A percentile compares a stretch with the other conserved stretches of the same genome.
Evolutionary conservation across 2,888 invertebrate species (phyloP).

Genomic region (Pediacus dermestoides): DNA sequence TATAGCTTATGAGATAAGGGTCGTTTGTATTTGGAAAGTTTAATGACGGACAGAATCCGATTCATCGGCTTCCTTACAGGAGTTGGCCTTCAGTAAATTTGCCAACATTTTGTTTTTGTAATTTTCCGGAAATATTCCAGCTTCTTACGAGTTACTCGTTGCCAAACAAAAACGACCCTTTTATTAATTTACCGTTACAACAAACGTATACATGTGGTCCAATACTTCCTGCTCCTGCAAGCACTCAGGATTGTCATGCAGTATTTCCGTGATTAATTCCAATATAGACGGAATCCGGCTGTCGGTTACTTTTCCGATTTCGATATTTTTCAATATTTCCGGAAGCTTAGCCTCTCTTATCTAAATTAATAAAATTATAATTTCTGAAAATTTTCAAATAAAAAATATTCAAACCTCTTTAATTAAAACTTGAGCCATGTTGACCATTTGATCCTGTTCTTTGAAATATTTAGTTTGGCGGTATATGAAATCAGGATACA

Average conservation of each 20-base stretch:
- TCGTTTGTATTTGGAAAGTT: no score
- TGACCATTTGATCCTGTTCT: conserved; percentile 22
- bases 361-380: conserved; percentile 13
- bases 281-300: conserved; percentile 21
- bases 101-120: no score
- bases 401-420: conserved; percentile 16
- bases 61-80: no score
- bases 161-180: no score
- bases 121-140: no score
- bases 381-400: conserved; percentile 2
- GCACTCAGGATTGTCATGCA: conserved; percentile 14
- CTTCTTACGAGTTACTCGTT: no score
- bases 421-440: conserved; percentile 15
- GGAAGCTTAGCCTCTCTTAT: conserved; percentile 16
- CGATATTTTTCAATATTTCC: conserved; percentile 16
- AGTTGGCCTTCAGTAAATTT: no score
- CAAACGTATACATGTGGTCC: conserved; percentile 25
- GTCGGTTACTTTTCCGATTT: conserved; percentile 5
- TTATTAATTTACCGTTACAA: conserved; percentile 15
- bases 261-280: conserved; percentile 23
- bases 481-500: conserved; percentile 20
- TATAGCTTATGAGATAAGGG: no score
- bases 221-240: conserved; percentile 22
- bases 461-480: conserved; percentile 18
- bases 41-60: no score